Conservation (phyloP, 2,113 vertebrate genomes). For the Pampusana beccarii region DNA sequence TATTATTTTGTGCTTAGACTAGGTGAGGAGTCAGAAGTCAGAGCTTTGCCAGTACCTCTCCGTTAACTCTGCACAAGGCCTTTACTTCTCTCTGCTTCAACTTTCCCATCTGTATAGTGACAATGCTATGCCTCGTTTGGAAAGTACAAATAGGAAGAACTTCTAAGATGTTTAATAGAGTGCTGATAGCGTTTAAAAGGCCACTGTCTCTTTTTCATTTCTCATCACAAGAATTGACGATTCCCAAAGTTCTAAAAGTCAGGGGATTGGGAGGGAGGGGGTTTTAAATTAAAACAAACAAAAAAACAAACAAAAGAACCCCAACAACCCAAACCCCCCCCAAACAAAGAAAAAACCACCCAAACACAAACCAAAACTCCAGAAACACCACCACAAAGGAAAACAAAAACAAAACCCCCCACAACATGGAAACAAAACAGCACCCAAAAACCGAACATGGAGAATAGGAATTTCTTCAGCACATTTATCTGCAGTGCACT, state of each 20-base stretch:
- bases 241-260: background rate
- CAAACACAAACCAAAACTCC: too few relatives aligned
- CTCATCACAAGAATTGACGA: background rate
- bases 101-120: background rate
- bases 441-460: background rate
- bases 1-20: background rate
- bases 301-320: too few relatives aligned
- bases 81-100: background rate
- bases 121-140: background rate
- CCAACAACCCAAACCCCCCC: too few relatives aligned
- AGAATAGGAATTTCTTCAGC: background rate
- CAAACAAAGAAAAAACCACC: background rate
- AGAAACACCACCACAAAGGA: too few relatives aligned
- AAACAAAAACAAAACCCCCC: too few relatives aligned
- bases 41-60: background rate
- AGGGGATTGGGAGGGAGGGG: too few relatives aligned
- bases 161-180: background rate
- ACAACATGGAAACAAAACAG: too few relatives aligned
- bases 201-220: background rate
- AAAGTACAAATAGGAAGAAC: background rate
- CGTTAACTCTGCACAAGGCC: background rate
- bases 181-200: background rate
- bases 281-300: background rate
- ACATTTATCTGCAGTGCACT: constrained; percentile 57
- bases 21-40: background rate